phyloP scores from a whole-genome alignment of 2,888 invertebrate genomes.

The Marronus borbonicus region DNA sequence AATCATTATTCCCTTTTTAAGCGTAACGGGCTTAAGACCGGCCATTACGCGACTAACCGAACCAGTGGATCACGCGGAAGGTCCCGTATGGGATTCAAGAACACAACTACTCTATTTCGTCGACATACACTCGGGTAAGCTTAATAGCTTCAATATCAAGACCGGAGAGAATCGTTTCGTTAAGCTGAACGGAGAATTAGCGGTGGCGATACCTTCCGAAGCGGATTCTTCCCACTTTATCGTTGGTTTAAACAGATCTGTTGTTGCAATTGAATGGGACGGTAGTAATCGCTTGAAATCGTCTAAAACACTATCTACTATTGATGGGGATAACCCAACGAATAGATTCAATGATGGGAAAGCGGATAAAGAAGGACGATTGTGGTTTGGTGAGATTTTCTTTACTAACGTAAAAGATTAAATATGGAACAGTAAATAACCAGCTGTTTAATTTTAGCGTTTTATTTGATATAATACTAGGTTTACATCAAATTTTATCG shows the following conservation, averaged over 20 bases:
- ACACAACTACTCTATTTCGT: constrained; percentile 71
- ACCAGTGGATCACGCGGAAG: constrained; percentile 69
- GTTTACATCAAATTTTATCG: not conserved
- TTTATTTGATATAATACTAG: too few relatives aligned
- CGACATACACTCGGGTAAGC: constrained; percentile 68
- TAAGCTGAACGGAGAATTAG: constrained; percentile 63
- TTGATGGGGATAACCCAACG: constrained; percentile 69
- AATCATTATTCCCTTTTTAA: not conserved
- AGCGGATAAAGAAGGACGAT: constrained; percentile 73
- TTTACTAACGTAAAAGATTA: too few relatives aligned
- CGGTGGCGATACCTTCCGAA: constrained; percentile 70
- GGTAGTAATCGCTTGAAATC: constrained; percentile 59
- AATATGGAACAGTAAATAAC: too few relatives aligned
- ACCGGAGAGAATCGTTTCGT: constrained; percentile 59
- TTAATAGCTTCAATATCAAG: constrained; percentile 68
- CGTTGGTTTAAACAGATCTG: constrained; percentile 67
- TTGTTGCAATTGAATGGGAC: constrained; percentile 72
- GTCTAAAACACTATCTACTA: constrained; percentile 64
- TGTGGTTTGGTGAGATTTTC: constrained; percentile 72
- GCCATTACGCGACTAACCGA: constrained; percentile 56
- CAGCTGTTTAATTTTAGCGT: too few relatives aligned
- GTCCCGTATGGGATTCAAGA: constrained; percentile 71
- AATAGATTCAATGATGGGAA: constrained; percentile 77
- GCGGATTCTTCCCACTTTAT: constrained; percentile 67
- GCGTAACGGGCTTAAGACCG: constrained; percentile 32